These are phyloP conservation scores for Pinctada fucata DNA, from an alignment of 2,888 invertebrate genomes.

Conservation along the genomic window DNA sequence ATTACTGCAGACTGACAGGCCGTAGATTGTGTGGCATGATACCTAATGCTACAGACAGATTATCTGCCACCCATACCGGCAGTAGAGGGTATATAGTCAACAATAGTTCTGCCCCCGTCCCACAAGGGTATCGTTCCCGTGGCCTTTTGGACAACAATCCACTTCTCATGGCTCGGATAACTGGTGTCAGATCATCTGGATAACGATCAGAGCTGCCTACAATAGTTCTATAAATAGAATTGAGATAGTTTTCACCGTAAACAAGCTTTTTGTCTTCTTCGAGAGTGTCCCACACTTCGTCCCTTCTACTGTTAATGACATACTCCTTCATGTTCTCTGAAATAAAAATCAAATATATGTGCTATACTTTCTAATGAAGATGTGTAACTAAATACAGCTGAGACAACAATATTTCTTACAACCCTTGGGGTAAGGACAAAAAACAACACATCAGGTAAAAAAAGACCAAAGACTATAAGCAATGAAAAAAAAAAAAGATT, in stretches of 20 bases:
- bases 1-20: conserved; percentile 47
- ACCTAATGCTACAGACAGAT: conserved; percentile 57
- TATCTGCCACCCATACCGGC: conserved; percentile 72
- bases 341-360: conserved; percentile 20
- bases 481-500: no score
- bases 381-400: neutral
- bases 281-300: conserved; percentile 68
- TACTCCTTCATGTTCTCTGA: conserved; percentile 65
- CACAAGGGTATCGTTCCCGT: conserved; percentile 68
- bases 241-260: conserved; percentile 69
- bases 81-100: conserved; percentile 66
- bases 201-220: conserved; percentile 50
- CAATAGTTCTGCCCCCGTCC: conserved; percentile 67
- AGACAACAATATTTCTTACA: no score
- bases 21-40: conserved; percentile 56
- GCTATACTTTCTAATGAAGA: neutral
- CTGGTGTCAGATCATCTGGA: conserved; percentile 70
- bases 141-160: conserved; percentile 71
- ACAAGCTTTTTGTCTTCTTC: conserved; percentile 60
- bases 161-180: conserved; percentile 69
- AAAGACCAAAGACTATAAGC: no score
- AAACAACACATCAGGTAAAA: no score
- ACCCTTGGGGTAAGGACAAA: no score
- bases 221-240: conserved; percentile 63
- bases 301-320: conserved; percentile 53